Evolutionary conservation across 2,797 vertebrate species (phyloP).

Genomic region (Tokudaia muenninki): DNA sequence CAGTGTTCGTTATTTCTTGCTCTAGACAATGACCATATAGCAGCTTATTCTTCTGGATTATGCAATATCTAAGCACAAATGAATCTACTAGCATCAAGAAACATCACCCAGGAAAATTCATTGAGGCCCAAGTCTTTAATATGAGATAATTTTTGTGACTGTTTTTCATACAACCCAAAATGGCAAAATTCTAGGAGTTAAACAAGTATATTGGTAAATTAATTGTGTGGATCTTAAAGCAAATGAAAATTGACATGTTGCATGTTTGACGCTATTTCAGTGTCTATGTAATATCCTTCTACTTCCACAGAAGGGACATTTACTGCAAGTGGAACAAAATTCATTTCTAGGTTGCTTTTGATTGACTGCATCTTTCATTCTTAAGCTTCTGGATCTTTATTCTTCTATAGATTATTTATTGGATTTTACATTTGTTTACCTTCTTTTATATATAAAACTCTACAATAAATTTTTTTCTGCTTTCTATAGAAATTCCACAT

Average conservation of each 20-base stretch:
- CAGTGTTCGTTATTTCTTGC: background rate
- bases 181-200: background rate
- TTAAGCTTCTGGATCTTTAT: background rate
- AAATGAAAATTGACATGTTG: background rate
- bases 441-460: background rate
- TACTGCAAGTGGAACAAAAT: background rate
- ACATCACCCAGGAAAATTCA: rapidly evolving
- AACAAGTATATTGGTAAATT: background rate
- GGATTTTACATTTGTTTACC: background rate
- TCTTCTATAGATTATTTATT: background rate
- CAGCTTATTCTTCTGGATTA: background rate
- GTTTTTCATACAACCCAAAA: background rate
- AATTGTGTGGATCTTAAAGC: background rate
- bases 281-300: background rate
- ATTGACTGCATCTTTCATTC: background rate
- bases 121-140: background rate
- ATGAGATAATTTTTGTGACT: background rate
- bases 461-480: background rate
- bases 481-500: background rate
- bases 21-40: background rate
- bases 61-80: background rate
- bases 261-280: background rate
- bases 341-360: background rate
- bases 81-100: background rate
- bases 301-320: background rate